Evolutionary conservation across 2,797 vertebrate genomes (phyloP).

Genomic region (Oceanodroma leucorhoa): DNA sequence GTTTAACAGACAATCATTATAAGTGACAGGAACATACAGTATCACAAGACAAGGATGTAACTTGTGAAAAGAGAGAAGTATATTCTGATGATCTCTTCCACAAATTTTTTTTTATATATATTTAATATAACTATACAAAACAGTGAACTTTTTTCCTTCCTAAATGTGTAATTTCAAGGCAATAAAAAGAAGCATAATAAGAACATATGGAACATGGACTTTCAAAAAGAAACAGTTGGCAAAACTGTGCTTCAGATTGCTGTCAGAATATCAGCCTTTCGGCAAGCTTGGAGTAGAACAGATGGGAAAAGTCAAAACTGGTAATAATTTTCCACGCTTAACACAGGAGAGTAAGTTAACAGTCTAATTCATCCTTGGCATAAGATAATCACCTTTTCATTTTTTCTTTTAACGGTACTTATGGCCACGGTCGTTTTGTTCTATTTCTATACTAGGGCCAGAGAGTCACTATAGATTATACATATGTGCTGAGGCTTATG

Average conservation of each 20-base stretch:
- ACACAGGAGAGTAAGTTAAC: constrained; percentile 2
- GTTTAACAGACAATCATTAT: not conserved
- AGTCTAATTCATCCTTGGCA: not conserved
- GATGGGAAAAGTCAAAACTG: constrained; percentile 69
- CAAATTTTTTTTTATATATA: not conserved
- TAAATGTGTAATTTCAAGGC: not conserved
- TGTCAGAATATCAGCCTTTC: constrained; percentile 65
- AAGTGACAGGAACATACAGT: not conserved
- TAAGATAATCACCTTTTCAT: not conserved
- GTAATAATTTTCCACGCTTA: constrained; percentile 28
- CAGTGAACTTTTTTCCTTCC: not conserved
- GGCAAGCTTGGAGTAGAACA: constrained; percentile 49
- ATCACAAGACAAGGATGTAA: not conserved
- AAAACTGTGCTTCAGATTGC: constrained; percentile 32
- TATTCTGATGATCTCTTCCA: not conserved
- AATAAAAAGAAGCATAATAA: constrained; percentile 46
- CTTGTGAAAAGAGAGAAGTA: not conserved
- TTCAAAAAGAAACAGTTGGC: constrained; percentile 51
- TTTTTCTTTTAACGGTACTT: not conserved
- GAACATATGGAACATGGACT: constrained; percentile 56
- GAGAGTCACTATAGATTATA: not conserved
- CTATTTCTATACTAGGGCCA: not conserved
- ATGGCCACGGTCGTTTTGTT: not conserved
- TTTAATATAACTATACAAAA: not conserved
- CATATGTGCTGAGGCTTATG: not conserved